Percentiles rank a stretch among this genome's conserved stretches.
Evolutionary conservation across 30 jellyfish, hydroid and myxozoan species (phyloP).

Genomic region (Sanderia malayensis): DNA sequence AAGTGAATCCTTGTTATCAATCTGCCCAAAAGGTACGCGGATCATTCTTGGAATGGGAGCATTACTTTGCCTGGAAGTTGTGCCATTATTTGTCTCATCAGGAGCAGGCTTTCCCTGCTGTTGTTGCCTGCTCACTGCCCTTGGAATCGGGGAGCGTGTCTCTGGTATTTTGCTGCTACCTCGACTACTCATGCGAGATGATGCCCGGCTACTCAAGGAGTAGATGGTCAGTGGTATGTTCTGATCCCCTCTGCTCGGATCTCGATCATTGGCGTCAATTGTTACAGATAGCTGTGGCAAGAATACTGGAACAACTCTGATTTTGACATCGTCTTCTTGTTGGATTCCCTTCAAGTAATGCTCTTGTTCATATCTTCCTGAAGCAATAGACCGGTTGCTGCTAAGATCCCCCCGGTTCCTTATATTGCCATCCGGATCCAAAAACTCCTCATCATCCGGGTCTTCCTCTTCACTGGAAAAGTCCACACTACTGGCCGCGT

Average conservation of each 20-base stretch:
- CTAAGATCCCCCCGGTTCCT: not conserved
- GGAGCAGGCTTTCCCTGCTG: not conserved
- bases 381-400: not conserved
- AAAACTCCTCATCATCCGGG: not conserved
- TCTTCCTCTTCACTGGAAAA: not conserved
- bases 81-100: not conserved
- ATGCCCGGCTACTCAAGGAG: not conserved
- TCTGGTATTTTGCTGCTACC: not conserved
- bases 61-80: not conserved
- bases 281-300: not conserved
- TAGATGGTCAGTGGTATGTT: not conserved
- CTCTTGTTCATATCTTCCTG: not conserved
- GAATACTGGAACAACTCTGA: conserved; percentile 42
- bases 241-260: not conserved
- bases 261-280: not conserved
- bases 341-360: not conserved
- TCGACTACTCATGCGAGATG: not conserved
- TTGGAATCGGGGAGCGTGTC: not conserved
- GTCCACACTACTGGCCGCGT: not conserved
- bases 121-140: conserved; percentile 9
- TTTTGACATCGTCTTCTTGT: conserved; percentile 16
- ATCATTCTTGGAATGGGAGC: not conserved
- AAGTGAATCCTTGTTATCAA: not conserved
- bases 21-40: conserved; percentile 46
- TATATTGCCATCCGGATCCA: not conserved